A percentile compares a stretch with the other conserved stretches of the same genome.
Evolutionary conservation across 2,113 vertebrate species (phyloP).

Genomic region (Coptodon bakossiorum): DNA sequence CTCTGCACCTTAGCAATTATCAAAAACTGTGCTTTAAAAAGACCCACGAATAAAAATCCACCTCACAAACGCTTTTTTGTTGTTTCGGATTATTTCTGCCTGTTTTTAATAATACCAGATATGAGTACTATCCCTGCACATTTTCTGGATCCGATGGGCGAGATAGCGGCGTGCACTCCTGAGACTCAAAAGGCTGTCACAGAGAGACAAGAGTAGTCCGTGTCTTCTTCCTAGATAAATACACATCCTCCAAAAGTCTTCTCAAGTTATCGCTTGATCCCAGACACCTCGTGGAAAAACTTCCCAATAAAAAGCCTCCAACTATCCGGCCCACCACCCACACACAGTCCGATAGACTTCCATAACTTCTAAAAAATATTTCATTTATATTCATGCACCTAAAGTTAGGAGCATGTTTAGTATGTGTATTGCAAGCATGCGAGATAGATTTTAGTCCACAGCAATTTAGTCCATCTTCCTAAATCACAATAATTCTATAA

Average conservation of each 20-base stretch:
- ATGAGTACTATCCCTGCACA: neutral
- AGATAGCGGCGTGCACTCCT: neutral
- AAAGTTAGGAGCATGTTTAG: neutral
- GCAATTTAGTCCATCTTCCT: neutral
- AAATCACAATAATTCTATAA: neutral
- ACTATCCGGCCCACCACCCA: neutral
- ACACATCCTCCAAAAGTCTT: neutral
- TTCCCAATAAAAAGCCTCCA: neutral
- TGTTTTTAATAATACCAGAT: neutral
- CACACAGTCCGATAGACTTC: neutral
- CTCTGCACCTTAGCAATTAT: neutral
- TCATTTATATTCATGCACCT: neutral
- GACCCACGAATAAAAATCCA: neutral
- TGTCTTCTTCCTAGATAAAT: conserved; percentile 19
- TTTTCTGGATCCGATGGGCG: neutral
- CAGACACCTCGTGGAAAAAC: neutral
- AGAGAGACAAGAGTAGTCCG: neutral
- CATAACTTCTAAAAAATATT: neutral
- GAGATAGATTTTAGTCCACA: neutral
- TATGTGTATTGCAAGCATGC: neutral
- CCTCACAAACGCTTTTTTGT: neutral
- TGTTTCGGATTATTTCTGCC: neutral
- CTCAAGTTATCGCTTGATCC: conserved; percentile 3
- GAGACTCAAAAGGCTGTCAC: neutral
- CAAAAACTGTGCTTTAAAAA: neutral